Base-by-base conservation (phyloP, 2,797 vertebrate genomes). In the Melanitta fusca region DNA sequence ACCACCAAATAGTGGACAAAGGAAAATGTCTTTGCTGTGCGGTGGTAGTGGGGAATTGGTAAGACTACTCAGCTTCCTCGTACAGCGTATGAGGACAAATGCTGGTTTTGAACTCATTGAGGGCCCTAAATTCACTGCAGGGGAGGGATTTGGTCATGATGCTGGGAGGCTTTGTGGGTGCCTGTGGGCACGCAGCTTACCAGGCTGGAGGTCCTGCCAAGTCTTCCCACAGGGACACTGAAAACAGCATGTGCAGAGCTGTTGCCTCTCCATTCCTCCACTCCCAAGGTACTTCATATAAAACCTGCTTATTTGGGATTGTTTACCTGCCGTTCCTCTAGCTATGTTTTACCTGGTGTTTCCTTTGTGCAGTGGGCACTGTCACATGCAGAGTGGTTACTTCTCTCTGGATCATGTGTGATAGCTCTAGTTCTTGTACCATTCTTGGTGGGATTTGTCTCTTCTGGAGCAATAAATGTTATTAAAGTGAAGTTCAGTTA, bases 1-100 rank as follows among this genome's bases (percentile, higher is more conserved):
- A 80, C 85, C 95, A 75, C 68, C 21, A 11, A 91, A 93, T 84
- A 84, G 64, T 88, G 73, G 88, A 71, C 36, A 83, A 90, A 95
- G 95, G 95, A 96, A 57, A 73, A 32, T 6, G 3, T 5, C 13
- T 91, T 85, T 93, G 10, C 51, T 89, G 10, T 87, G 64, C 27
- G 51, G 12, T 85, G 73, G 51, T 20, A 89, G 34, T 36, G 30
- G 25, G 54, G 24, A 56, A 53, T 81, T 30, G 80, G 24, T 69
- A 32, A 54, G 30, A 80, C 25, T 36, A 58, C 21, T 80, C 12
- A 3, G 14, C 47, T 87, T 92, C 43, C 22, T 69, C 61, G 8
- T 38, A 17, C 28, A 14, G 13, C 19, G 9, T 43, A 14, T 36
- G 49, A 54, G 34, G 45, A 68, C 34, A 92, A 64, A 68, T 47